Evolutionary conservation across 2,797 vertebrate genomes (phyloP), one percentile per base, ranked within the genome.

Genomic region (Zenarchopterus dispar): DNA sequence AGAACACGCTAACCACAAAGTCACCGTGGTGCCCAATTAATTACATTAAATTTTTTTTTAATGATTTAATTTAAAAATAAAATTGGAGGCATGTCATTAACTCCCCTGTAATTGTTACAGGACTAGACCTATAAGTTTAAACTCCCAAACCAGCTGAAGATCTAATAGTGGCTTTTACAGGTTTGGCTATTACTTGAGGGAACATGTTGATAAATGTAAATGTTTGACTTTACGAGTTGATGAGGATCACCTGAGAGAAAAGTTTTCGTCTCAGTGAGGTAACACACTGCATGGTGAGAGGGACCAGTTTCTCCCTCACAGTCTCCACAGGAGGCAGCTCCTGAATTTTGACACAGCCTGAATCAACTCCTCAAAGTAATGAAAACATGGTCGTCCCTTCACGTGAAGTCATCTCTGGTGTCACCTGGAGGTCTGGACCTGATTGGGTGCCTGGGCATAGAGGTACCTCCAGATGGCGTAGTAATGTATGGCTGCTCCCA

Each of bases 401-500:
- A 54, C 67, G 67, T 69, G 81, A 85, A 62, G 61, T 90, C 75
- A 88, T 44, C 33, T 78, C 61, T 84, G 88, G 84, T 89, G 92
- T 94, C 92, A 96, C 84, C 93, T 93, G 84, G 95, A 94, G 2
- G 92, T 94, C 88, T 92, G 88, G 52, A 94, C 87, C 79, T 94
- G 92, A 75, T 73, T 90, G 66, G 86, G 45, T 2, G 83, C 77
- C 0, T 92, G 92, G 46, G 62, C 89, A 60, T 98, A 98, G 53
- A 97, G 95, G 90, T 98, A 97, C 88, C 93, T 96, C 96, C 96
- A 97, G 86, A 97, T 97, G 92, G 97, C 97, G 0, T 96, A 98
- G 93, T 98, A 99, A 86, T 98, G 97, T 74, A 95, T 90, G 48
- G 93, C 94, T 15, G 97, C 96, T 82, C 96, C 97, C 1, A 94